Evolutionary conservation across 2,113 vertebrate species (phyloP), one percentile per base, ranked within the genome.

Genomic region (Glaucomys volans): DNA sequence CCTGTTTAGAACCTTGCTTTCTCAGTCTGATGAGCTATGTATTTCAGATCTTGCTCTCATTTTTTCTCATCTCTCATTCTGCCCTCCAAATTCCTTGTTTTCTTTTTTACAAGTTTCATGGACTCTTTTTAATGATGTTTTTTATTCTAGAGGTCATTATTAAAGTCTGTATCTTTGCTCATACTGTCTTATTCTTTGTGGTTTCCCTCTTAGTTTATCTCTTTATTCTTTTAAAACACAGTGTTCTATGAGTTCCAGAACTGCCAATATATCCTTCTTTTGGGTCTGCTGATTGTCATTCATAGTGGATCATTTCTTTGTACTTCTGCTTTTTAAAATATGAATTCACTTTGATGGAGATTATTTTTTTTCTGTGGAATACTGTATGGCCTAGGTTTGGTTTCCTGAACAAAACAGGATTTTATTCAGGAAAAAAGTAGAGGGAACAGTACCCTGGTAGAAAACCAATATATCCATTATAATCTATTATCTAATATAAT

Each of bases 91-190:
- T 62, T 71, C 37, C 35, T 92, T 47, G 71, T 13, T 52, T 74
- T 90, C 50, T 91, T 44, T 89, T 80, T 42, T 67, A 57, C 86
- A 57, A 85, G 88, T 91, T 87, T 95, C 94, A 92, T 35, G 85
- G 67, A 89, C 64, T 76, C 74, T 95, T 94, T 95, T 91, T 95
- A 94, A 92, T 22, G 83, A 85, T 67, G 14, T 35, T 67, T 67
- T 32, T 32, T 66, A 81, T 95, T 95, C 74, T 71, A 62, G 79
- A 77, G 95, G 40, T 85, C 72, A 91, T 88, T 94, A 96, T 91
- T 95, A 95, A 94, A 94, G 79, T 80, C 62, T 90, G 59, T 67
- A 52, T 91, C 64, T 88, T 93, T 62, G 20, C 69, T 54, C 87
- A 75, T 87, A 92, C 69, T 94, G 85, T 76, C 89, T 84, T 88